Evolutionary conservation across 2,888 invertebrate genomes (phyloP).

Genomic region (Podotricha telesiphe): DNA sequence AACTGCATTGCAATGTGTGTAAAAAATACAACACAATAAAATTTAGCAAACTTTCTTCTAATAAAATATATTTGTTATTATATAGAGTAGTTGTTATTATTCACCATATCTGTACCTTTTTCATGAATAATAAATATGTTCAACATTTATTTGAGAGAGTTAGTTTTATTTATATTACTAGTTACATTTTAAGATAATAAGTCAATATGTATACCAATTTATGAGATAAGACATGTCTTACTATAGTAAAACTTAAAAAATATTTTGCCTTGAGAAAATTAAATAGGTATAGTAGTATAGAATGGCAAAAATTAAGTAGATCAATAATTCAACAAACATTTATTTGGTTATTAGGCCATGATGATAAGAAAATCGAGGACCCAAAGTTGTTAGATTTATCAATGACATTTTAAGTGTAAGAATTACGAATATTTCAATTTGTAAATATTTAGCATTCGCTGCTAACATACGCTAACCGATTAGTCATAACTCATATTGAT

Average conservation of each 20-base stretch:
- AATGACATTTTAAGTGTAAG: neutral
- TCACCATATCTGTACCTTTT: no score
- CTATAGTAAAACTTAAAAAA: neutral
- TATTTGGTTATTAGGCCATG: neutral
- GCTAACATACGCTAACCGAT: slow-evolving; percentile 7
- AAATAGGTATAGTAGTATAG: neutral
- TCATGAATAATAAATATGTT: neutral
- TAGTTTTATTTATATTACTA: neutral
- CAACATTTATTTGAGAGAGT: neutral
- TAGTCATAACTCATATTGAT: slow-evolving; percentile 32
- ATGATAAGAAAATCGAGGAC: neutral
- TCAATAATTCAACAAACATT: neutral
- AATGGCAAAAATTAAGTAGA: slow-evolving; percentile 16
- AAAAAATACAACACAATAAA: no score
- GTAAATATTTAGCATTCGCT: slow-evolving; percentile 5
- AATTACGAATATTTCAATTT: neutral
- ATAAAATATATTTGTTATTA: no score
- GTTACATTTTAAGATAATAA: neutral
- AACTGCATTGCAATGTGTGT: no score
- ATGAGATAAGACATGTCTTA: neutral
- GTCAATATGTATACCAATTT: neutral
- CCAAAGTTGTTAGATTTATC: neutral
- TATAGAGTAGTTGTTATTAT: no score
- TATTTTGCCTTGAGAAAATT: slow-evolving; percentile 8
- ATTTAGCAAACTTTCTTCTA: no score